A percentile compares a stretch with the other conserved stretches of the same genome.
Evolutionary conservation across 2,888 invertebrate species (phyloP).

Genomic region (Dichetophora obliterata): DNA sequence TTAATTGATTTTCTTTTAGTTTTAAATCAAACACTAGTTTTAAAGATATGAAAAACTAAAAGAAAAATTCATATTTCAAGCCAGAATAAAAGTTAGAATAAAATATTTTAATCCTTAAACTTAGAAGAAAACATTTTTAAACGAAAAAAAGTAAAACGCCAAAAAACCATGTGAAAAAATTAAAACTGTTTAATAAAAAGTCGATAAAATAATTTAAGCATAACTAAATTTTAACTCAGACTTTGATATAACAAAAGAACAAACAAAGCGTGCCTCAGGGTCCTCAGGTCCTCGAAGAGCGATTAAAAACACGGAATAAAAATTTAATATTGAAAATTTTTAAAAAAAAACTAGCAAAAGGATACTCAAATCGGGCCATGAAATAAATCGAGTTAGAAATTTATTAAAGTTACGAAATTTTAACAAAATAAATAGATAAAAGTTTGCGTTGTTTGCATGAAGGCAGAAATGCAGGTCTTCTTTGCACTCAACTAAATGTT

Average conservation of each 20-base stretch:
- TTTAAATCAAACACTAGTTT: conserved; percentile 36
- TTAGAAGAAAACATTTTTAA: conserved; percentile 42
- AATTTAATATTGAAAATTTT: conserved; percentile 34
- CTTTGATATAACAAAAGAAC: conserved; percentile 28
- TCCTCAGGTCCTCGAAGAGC: conserved; percentile 55
- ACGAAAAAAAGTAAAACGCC: conserved; percentile 47
- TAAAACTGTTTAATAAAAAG: conserved; percentile 39
- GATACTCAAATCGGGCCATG: conserved; percentile 30
- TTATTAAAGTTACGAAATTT: conserved; percentile 38
- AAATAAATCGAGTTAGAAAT: background rate
- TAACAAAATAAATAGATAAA: conserved; percentile 12
- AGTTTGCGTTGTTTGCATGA: conserved; percentile 19
- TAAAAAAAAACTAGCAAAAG: conserved; percentile 29
- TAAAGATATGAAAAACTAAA: conserved; percentile 28
- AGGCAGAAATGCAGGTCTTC: background rate
- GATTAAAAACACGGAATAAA: conserved; percentile 37
- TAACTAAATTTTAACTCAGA: background rate
- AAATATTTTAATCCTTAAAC: conserved; percentile 49
- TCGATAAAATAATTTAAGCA: conserved; percentile 26
- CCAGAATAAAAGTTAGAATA: conserved; percentile 34
- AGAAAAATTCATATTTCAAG: conserved; percentile 23
- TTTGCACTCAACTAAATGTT: background rate
- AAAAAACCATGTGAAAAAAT: conserved; percentile 29
- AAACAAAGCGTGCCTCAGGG: conserved; percentile 55
- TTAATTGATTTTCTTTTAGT: conserved; percentile 19